A percentile compares a stretch with the other conserved stretches of the same genome.
phyloP scores from a whole-genome alignment of 2,113 vertebrate species.

The Neolamprologus devosi region DNA sequence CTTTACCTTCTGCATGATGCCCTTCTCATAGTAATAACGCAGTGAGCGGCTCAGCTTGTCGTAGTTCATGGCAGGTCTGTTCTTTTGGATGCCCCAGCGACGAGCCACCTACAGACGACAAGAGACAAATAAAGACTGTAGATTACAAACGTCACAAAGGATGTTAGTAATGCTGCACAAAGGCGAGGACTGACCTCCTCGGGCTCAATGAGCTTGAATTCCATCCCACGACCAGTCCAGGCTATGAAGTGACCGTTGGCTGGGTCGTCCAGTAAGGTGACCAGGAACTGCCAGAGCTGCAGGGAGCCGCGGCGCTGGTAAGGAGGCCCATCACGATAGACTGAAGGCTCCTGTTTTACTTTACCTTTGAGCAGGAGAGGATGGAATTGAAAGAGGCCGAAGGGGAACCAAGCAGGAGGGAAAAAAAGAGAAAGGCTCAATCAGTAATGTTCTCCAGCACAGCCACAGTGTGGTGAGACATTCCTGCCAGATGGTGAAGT shows the following conservation, averaged over 20 bases:
- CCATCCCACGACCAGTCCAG: slow-evolving; percentile 96
- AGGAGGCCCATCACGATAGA: slow-evolving; percentile 86
- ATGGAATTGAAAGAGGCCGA: not conserved
- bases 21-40: slow-evolving; percentile 97
- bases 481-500: not conserved
- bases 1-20: slow-evolving; percentile 97
- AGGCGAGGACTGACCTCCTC: slow-evolving; percentile 78
- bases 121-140: not conserved
- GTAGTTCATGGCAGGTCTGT: slow-evolving; percentile 95
- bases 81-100: slow-evolving; percentile 97
- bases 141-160: not conserved
- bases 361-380: slow-evolving; percentile 70
- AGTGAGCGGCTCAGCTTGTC: slow-evolving; percentile 96
- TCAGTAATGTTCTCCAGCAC: not conserved
- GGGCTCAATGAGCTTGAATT: slow-evolving; percentile 95
- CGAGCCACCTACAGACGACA: slow-evolving; percentile 78
- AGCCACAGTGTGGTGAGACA: slow-evolving; percentile 28
- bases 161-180: not conserved
- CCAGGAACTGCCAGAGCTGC: slow-evolving; percentile 97
- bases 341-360: slow-evolving; percentile 87
- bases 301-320: slow-evolving; percentile 93
- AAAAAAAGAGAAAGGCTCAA: not conserved
- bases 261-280: slow-evolving; percentile 90
- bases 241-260: slow-evolving; percentile 94
- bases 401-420: not conserved